Conservation (phyloP, 2,113 vertebrate genomes). For the Columba janthina region DNA sequence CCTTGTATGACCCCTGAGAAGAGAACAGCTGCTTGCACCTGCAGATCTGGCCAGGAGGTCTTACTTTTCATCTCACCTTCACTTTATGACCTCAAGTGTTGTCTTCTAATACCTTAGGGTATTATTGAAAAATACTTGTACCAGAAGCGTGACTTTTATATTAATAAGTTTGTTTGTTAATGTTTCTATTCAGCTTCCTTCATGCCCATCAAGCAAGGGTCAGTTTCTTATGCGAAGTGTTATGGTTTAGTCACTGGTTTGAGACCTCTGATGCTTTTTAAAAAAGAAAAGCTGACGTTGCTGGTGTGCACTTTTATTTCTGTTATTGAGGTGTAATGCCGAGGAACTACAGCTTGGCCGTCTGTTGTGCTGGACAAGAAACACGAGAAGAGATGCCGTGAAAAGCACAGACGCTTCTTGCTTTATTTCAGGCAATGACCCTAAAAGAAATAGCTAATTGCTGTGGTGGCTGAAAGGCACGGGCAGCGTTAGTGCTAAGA, state of each 20-base stretch:
- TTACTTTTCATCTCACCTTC: neutral
- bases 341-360: neutral
- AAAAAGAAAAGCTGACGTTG: neutral
- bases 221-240: rapidly evolving
- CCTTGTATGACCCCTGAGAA: rapidly evolving
- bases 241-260: rapidly evolving
- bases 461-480: neutral
- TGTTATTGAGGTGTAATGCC: rapidly evolving
- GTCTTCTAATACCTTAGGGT: neutral
- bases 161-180: neutral
- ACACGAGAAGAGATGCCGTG: too few relatives aligned
- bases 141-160: rapidly evolving
- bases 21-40: rapidly evolving
- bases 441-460: neutral
- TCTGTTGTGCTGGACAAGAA: too few relatives aligned
- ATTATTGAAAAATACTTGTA: neutral
- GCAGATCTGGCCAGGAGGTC: rapidly evolving
- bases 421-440: neutral
- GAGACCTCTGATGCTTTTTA: neutral
- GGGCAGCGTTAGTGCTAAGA: neutral
- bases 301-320: neutral
- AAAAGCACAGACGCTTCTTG: neutral
- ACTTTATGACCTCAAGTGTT: neutral
- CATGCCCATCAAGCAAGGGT: neutral
- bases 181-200: neutral